Conservation (phyloP, 2,797 vertebrate species). For the Nasua narica region DNA sequence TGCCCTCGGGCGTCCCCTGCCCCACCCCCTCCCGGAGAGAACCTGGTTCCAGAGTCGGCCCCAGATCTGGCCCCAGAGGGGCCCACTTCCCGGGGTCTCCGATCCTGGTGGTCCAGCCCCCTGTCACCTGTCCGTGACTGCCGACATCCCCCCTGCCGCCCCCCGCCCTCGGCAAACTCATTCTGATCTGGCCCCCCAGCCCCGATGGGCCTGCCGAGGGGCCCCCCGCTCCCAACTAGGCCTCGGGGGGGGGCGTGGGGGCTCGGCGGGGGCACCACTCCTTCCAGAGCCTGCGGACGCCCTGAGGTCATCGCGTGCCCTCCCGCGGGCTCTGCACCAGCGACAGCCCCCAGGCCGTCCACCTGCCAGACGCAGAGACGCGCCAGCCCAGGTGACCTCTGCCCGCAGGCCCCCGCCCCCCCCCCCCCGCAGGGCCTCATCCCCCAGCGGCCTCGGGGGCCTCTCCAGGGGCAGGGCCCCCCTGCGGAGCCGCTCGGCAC, state of each 20-base stretch:
- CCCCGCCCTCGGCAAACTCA: too few species aligned
- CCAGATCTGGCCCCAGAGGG: not conserved
- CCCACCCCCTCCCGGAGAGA: not conserved
- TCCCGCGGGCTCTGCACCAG: not conserved
- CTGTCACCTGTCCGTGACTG: too few species aligned
- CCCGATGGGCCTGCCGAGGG: not conserved
- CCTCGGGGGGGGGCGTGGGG: not conserved
- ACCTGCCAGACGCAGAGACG: not conserved
- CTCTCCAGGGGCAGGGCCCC: not conserved
- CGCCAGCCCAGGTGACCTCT: not conserved
- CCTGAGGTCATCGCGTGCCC: not conserved
- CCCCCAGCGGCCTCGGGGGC: not conserved
- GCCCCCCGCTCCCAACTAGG: not conserved
- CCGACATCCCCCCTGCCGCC: not conserved
- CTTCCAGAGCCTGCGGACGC: too few species aligned
- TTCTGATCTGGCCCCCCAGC: not conserved
- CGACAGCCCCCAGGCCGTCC: not conserved
- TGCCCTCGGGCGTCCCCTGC: not conserved
- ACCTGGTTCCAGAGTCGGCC: not conserved
- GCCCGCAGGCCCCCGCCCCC: not conserved
- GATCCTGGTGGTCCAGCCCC: not conserved
- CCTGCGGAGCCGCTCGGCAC: fast-evolving
- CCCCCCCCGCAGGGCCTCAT: not conserved
- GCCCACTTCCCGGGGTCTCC: not conserved
- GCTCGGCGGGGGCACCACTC: not conserved